phyloP scores from a whole-genome alignment of 64 coral and sea anemone species.

The Porites australiensis region DNA sequence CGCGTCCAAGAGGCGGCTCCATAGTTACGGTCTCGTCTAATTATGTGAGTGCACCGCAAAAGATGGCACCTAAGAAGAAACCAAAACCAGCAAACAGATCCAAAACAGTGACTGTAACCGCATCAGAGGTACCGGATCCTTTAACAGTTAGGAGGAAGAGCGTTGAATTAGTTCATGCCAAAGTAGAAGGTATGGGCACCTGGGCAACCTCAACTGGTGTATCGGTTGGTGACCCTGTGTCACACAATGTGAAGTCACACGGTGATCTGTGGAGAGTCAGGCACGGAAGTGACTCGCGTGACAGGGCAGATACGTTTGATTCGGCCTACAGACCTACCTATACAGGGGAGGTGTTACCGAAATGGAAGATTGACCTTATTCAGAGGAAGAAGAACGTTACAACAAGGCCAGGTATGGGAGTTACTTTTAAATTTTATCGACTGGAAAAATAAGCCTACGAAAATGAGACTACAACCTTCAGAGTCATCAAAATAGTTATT shows the following conservation, averaged over 20 bases:
- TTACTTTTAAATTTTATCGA: not conserved
- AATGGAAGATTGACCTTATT: conserved; percentile 55
- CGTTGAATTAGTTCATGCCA: not conserved
- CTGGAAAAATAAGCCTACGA: too few species aligned
- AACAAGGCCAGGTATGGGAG: not conserved
- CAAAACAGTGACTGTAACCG: conserved; percentile 63
- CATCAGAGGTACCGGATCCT: conserved; percentile 41
- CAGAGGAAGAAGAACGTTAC: conserved; percentile 17
- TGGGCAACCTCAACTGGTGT: too few species aligned
- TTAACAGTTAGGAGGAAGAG: conserved; percentile 26
- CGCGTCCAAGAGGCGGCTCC: not conserved
- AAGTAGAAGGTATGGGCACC: conserved; percentile 20
- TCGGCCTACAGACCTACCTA: not conserved
- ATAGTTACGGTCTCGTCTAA: conserved; percentile 22
- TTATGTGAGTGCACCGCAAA: conserved; percentile 32
- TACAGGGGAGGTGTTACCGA: conserved; percentile 49
- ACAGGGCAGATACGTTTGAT: conserved; percentile 19
- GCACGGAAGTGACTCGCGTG: not conserved
- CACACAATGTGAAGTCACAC: not conserved
- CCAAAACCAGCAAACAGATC: conserved; percentile 7
- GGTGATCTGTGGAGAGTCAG: not conserved
- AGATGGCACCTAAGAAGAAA: not conserved
- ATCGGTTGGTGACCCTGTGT: not conserved
- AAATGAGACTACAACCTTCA: too few species aligned
- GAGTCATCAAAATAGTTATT: too few species aligned